phyloP scores from a whole-genome alignment of 2,888 invertebrate species.

The Myopa testacea region DNA sequence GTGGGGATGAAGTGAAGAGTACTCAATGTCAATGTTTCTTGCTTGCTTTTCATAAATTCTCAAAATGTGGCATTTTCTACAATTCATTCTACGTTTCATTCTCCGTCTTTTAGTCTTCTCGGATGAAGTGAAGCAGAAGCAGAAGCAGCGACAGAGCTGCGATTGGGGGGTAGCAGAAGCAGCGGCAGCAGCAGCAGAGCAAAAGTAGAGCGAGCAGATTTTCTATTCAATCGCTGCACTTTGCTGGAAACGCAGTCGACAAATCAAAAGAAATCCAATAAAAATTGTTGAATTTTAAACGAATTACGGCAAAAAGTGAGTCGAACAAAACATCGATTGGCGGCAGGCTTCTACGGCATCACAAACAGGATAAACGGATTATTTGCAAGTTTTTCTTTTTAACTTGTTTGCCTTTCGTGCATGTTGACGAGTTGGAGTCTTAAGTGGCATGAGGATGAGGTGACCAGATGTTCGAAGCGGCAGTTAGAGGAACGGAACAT shows the following conservation, averaged over 20 bases:
- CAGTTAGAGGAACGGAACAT: background rate
- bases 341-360: constrained; percentile 12
- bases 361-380: constrained; percentile 1
- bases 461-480: background rate
- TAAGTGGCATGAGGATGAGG: background rate
- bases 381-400: constrained; percentile 7
- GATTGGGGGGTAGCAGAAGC: background rate
- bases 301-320: constrained; percentile 18
- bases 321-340: constrained; percentile 12
- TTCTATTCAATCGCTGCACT: constrained; percentile 35
- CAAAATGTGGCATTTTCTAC: constrained; percentile 17
- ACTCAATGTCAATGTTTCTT: constrained; percentile 13
- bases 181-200: background rate
- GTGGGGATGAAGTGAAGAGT: background rate
- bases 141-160: background rate
- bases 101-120: background rate
- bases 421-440: background rate
- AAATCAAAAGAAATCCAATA: constrained; percentile 37
- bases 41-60: constrained; percentile 32
- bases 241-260: constrained; percentile 21
- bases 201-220: constrained; percentile 46
- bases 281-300: constrained; percentile 36
- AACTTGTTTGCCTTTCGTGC: constrained; percentile 21
- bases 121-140: background rate
- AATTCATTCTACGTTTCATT: background rate